Percentiles rank a stretch among this genome's conserved stretches.
These are phyloP conservation scores for Eilema griseolum DNA, from an alignment of 2,888 invertebrate genomes.

Conservation along the genomic window DNA sequence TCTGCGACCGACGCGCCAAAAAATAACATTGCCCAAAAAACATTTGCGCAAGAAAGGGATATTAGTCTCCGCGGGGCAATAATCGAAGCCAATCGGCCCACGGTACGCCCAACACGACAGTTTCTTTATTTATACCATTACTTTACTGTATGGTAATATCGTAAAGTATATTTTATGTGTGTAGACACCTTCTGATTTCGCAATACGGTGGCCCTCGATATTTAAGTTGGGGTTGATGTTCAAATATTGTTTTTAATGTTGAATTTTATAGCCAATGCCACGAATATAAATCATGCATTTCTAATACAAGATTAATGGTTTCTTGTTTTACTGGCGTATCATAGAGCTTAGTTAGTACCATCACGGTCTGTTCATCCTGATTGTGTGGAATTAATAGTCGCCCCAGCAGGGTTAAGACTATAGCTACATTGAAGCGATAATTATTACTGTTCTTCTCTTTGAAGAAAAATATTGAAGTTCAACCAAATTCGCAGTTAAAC, in stretches of 20 bases:
- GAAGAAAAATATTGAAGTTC: too few relatives aligned
- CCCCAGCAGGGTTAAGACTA: not conserved
- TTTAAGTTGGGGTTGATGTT: slow-evolving; percentile 39
- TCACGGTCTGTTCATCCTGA: too few relatives aligned
- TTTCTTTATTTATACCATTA: slow-evolving; percentile 80
- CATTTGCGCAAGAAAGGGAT: slow-evolving; percentile 84
- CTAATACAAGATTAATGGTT: not conserved
- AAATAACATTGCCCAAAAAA: slow-evolving; percentile 84
- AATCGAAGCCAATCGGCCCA: slow-evolving; percentile 86
- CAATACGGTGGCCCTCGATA: slow-evolving; percentile 48
- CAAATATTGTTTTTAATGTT: slow-evolving; percentile 29
- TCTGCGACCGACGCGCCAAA: slow-evolving; percentile 84
- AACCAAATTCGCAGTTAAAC: too few relatives aligned
- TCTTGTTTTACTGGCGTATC: not conserved
- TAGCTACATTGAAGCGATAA: too few relatives aligned
- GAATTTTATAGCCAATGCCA: not conserved
- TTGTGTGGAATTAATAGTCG: too few relatives aligned
- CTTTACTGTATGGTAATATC: slow-evolving; percentile 72
- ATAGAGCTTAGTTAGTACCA: too few relatives aligned
- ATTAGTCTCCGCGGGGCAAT: slow-evolving; percentile 86
- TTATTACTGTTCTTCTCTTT: too few relatives aligned
- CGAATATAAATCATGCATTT: not conserved
- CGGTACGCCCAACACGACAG: slow-evolving; percentile 77
- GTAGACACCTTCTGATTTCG: slow-evolving; percentile 69
- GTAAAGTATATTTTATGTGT: slow-evolving; percentile 75